These are phyloP conservation scores for Lepilemur ruficaudatus DNA, from an alignment of 2,797 vertebrate species.

Conservation along the genomic window DNA sequence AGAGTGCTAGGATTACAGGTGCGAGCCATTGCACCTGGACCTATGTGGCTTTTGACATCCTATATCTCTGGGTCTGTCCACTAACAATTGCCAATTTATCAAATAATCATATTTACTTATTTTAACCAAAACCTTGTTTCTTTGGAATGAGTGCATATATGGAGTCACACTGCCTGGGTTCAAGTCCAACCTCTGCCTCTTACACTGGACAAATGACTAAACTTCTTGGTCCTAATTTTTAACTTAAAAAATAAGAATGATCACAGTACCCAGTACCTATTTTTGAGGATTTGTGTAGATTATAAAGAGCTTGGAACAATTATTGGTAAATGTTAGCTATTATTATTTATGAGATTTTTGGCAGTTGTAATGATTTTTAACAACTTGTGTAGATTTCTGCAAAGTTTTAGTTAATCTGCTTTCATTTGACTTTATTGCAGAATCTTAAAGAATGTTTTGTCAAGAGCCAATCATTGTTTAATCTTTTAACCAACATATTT, in stretches of 20 bases:
- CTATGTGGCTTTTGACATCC: neutral
- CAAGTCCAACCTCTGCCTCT: neutral
- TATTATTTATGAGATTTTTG: neutral
- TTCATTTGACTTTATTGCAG: neutral
- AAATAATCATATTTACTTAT: neutral
- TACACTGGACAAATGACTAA: neutral
- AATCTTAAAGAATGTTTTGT: slow-evolving; percentile 1
- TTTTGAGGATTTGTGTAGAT: neutral
- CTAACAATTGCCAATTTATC: neutral
- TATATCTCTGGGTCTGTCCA: neutral
- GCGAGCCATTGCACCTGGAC: accelerated
- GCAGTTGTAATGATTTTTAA: neutral
- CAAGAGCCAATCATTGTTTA: neutral
- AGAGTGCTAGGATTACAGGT: no score
- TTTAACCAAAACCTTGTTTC: neutral
- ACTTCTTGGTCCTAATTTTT: neutral
- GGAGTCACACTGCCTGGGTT: neutral
- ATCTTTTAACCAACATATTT: neutral
- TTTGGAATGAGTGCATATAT: neutral
- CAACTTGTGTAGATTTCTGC: neutral
- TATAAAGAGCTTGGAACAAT: neutral
- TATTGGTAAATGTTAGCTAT: neutral
- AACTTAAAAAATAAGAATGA: neutral
- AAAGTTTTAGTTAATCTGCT: neutral
- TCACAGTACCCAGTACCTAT: neutral